phyloP scores from a whole-genome alignment of 2,797 vertebrate genomes.

The Cuniculus paca region DNA sequence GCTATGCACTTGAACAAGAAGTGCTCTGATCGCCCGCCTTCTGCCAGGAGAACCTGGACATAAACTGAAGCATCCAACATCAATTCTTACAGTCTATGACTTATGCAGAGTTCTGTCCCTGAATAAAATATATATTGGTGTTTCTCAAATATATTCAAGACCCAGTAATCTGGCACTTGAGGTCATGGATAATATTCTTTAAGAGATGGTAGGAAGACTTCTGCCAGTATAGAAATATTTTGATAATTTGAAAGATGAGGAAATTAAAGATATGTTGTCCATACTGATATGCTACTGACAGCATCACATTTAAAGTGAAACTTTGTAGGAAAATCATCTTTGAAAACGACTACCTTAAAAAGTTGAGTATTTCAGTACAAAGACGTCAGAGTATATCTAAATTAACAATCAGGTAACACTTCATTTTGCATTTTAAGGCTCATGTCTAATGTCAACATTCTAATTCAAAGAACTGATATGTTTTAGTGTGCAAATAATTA shows the following conservation, averaged over 20 bases:
- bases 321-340: not conserved
- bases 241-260: constrained; percentile 26
- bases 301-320: not conserved
- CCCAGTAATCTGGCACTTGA: not conserved
- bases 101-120: not conserved
- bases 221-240: not conserved
- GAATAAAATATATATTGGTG: not conserved
- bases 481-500: not conserved
- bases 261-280: not conserved
- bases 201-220: not conserved
- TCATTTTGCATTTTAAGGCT: constrained; percentile 23
- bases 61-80: not conserved
- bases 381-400: not conserved
- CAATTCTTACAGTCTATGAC: not conserved
- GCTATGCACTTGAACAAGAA: not conserved
- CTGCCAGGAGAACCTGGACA: not conserved
- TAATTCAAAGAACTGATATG: not conserved
- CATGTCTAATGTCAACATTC: constrained; percentile 10
- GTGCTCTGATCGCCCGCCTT: not conserved
- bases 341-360: not conserved
- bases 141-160: not conserved
- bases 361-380: not conserved
- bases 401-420: not conserved
- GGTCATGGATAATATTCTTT: not conserved
- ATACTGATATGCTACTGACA: not conserved